These are phyloP conservation scores for Pseudochromis fuscus DNA, from an alignment of 2,797 vertebrate genomes.

Conservation along the genomic window DNA sequence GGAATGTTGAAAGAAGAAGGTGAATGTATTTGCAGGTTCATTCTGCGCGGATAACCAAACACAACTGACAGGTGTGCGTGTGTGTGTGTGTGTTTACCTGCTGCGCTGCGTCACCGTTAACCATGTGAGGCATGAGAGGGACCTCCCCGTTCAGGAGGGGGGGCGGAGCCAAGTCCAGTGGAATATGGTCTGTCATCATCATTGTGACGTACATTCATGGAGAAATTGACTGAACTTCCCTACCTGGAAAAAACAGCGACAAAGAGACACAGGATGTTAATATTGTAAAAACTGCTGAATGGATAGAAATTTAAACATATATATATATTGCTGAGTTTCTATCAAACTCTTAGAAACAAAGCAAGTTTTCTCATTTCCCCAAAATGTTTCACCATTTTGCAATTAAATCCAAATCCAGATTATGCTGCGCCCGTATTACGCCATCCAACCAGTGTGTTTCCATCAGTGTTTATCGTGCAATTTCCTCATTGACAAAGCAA, in stretches of 20 bases:
- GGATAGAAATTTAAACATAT: background rate
- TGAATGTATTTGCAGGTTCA: background rate
- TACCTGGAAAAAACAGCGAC: slow-evolving; percentile 87
- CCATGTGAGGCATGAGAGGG: slow-evolving; percentile 95
- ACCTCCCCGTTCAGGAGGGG: slow-evolving; percentile 94
- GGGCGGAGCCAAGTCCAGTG: slow-evolving; percentile 97
- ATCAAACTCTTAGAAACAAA: background rate
- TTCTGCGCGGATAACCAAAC: background rate
- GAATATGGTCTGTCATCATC: slow-evolving; percentile 99
- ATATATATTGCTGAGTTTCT: background rate
- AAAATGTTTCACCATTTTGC: background rate
- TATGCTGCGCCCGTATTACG: background rate
- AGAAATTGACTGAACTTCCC: slow-evolving; percentile 92
- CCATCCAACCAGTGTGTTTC: slow-evolving; percentile 7
- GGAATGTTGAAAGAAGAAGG: slow-evolving; percentile 18
- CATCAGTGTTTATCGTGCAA: slow-evolving; percentile 17
- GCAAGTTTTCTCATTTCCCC: background rate
- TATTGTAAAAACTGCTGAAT: no score
- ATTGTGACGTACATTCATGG: slow-evolving; percentile 99
- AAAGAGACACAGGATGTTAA: slow-evolving; percentile 10
- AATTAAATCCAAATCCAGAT: slow-evolving; percentile 3
- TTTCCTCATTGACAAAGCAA: slow-evolving; percentile 18
- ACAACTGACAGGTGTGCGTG: background rate
- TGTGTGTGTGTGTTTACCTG: slow-evolving; percentile 85
- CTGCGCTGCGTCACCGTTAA: slow-evolving; percentile 95